Evolutionary conservation across 2,113 vertebrate genomes (phyloP).

Genomic region (Mastomys natalensis): DNA sequence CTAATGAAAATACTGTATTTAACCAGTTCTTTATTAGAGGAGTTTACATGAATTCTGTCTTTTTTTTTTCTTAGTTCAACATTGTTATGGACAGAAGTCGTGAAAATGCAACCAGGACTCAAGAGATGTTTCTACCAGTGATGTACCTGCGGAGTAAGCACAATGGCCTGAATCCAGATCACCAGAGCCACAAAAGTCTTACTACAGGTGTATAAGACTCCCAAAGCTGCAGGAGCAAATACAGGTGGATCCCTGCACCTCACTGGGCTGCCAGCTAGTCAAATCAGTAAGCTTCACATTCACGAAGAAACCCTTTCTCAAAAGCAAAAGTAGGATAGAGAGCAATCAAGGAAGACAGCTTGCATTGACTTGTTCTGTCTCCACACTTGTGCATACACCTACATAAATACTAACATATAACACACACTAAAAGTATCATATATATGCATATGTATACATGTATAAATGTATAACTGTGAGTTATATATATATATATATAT

Average conservation of each 20-base stretch:
- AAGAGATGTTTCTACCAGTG: not conserved
- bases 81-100: not conserved
- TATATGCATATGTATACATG: no score
- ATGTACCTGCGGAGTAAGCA: not conserved
- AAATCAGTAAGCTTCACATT: not conserved
- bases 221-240: not conserved
- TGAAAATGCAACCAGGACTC: not conserved
- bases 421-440: no score
- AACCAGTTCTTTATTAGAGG: not conserved
- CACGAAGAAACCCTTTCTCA: not conserved
- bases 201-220: not conserved
- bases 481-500: no score
- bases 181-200: not conserved
- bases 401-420: not conserved
- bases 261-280: not conserved
- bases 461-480: no score
- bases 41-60: not conserved
- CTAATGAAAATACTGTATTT: not conserved
- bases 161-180: not conserved
- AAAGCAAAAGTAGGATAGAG: not conserved
- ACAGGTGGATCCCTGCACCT: not conserved
- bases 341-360: not conserved
- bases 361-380: not conserved
- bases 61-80: conserved; percentile 6
- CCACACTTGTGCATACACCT: not conserved